Percentiles rank a stretch among this genome's conserved stretches.
phyloP scores from a whole-genome alignment of 1,140 invertebrate species.

The Lucilia sericata region DNA sequence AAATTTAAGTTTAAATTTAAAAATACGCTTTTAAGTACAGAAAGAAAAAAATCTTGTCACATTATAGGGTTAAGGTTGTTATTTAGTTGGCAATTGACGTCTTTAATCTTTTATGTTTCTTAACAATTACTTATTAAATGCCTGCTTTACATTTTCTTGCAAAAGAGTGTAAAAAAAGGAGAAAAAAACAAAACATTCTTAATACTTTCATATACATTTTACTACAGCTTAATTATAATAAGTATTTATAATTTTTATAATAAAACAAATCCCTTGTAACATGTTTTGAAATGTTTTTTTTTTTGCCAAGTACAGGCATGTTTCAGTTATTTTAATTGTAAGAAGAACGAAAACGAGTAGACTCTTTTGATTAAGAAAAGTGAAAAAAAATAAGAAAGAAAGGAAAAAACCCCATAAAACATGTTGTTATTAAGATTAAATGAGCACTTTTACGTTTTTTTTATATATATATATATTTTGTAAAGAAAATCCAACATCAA shows the following conservation, averaged over 20 bases:
- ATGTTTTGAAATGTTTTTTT: conserved; percentile 1
- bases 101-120: background rate
- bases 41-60: too few species aligned
- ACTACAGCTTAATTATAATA: conserved; percentile 12
- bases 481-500: background rate
- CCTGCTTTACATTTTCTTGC: background rate
- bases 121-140: background rate
- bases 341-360: background rate
- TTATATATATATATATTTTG: background rate
- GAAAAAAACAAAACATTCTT: background rate
- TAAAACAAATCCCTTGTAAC: conserved; percentile 10
- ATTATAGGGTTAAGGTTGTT: too few species aligned
- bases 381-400: background rate
- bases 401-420: background rate
- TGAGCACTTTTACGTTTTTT: conserved; percentile 9
- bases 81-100: background rate
- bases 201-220: background rate
- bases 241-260: conserved; percentile 18
- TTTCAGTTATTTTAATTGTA: conserved; percentile 18
- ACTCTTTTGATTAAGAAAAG: background rate
- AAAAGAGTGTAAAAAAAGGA: background rate
- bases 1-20: too few species aligned
- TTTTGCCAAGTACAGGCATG: background rate
- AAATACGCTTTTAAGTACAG: too few species aligned
- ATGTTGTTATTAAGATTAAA: conserved; percentile 12